phyloP scores from a whole-genome alignment of 30 jellyfish, hydroid and myxozoan species.

The Aurelia coerulea region DNA sequence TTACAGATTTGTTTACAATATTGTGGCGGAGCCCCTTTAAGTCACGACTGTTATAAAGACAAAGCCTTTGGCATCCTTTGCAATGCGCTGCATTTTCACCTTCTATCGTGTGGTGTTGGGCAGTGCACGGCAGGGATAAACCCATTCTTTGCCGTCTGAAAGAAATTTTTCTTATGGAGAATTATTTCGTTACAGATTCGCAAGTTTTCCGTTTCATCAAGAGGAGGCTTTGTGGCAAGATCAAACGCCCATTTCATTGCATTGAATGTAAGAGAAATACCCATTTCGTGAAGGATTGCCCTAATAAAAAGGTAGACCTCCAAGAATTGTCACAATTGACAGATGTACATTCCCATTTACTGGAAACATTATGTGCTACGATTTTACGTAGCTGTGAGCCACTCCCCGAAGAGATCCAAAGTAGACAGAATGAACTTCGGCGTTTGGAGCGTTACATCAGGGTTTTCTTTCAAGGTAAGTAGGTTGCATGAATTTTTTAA shows the following conservation, averaged over 20 bases:
- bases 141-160: too few relatives aligned
- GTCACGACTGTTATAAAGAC: too few relatives aligned
- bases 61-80: too few relatives aligned
- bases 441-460: neutral
- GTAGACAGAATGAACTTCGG: neutral
- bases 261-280: constrained; percentile 40
- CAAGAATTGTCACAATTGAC: constrained; percentile 26
- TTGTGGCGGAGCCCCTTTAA: too few relatives aligned
- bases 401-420: neutral
- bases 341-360: neutral
- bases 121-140: too few relatives aligned
- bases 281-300: constrained; percentile 54
- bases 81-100: too few relatives aligned
- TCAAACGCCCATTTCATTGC: constrained; percentile 51
- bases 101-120: too few relatives aligned
- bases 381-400: constrained; percentile 45
- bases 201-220: constrained; percentile 2
- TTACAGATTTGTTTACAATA: too few relatives aligned
- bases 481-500: too few relatives aligned
- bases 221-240: constrained; percentile 10
- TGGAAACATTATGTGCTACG: constrained; percentile 26
- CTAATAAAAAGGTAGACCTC: constrained; percentile 11
- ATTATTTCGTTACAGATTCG: too few relatives aligned
- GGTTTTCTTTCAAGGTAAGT: neutral
- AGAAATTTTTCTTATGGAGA: too few relatives aligned